Conservation (phyloP, 2,113 vertebrate genomes). For the Apteryx mantelli region DNA sequence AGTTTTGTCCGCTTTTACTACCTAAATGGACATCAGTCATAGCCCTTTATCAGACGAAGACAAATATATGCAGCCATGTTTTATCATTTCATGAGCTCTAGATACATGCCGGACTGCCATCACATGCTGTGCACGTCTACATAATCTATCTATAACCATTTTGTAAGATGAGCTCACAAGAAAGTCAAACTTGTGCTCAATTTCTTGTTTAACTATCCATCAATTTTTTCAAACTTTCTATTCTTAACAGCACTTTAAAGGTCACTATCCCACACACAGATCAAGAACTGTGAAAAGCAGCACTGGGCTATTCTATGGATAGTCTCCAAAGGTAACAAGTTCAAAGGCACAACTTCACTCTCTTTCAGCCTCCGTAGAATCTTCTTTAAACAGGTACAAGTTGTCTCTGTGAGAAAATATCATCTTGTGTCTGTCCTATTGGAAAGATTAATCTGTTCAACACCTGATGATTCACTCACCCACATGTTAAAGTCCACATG, state of each 20-base stretch:
- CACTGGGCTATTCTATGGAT: not conserved
- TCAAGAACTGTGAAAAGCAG: not conserved
- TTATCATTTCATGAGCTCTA: not conserved
- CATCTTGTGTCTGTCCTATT: not conserved
- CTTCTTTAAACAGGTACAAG: not conserved
- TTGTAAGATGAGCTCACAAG: rapidly evolving
- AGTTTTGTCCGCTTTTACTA: not conserved
- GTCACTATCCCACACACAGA: not conserved
- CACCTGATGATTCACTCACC: constrained; percentile 71
- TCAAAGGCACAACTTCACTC: not conserved
- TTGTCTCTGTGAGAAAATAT: not conserved
- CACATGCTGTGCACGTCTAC: no score
- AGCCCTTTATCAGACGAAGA: not conserved
- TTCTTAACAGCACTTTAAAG: not conserved
- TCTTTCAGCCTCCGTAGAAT: not conserved
- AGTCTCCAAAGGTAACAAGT: not conserved
- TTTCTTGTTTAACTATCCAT: not conserved
- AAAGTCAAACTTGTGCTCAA: rapidly evolving
- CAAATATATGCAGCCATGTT: rapidly evolving
- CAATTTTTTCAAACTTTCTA: not conserved
- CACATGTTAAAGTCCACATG: constrained; percentile 44
- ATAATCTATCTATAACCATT: not conserved
- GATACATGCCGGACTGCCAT: rapidly evolving
- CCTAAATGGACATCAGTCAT: not conserved
- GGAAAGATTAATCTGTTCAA: constrained; percentile 56